Percentiles rank a stretch among this genome's conserved stretches.
phyloP scores from a whole-genome alignment of 2,888 invertebrate species.

The Cyaniris semiargus region DNA sequence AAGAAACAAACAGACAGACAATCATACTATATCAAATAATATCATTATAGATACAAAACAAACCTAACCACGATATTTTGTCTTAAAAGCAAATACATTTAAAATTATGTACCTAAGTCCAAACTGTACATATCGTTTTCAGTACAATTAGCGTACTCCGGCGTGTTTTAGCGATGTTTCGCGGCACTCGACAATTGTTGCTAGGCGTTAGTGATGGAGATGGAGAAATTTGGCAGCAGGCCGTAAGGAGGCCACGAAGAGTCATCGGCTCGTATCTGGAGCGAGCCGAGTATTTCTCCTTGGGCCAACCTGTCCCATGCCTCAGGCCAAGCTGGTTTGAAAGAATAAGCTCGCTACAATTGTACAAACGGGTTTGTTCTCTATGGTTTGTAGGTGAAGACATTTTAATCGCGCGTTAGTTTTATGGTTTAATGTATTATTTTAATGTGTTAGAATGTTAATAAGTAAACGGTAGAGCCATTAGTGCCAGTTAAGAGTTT shows the following conservation, averaged over 20 bases:
- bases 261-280: slow-evolving; percentile 77
- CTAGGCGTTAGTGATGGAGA: slow-evolving; percentile 75
- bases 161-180: slow-evolving; percentile 34
- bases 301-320: slow-evolving; percentile 65
- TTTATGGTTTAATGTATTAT: slow-evolving; percentile 7
- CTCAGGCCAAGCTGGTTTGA: slow-evolving; percentile 55
- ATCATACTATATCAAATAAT: no score
- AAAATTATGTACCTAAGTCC: neutral
- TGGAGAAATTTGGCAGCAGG: slow-evolving; percentile 77
- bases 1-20: no score
- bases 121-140: neutral
- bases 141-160: slow-evolving; percentile 30
- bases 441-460: neutral
- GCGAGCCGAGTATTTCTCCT: slow-evolving; percentile 70
- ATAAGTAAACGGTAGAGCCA: neutral
- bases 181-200: neutral
- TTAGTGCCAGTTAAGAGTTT: neutral
- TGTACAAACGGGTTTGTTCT: slow-evolving; percentile 30
- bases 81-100: neutral
- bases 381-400: slow-evolving; percentile 16
- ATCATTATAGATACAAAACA: no score
- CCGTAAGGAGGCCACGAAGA: slow-evolving; percentile 74
- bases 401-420: slow-evolving; percentile 10
- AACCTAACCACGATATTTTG: neutral
- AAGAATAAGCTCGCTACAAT: slow-evolving; percentile 33